phyloP scores from a whole-genome alignment of 2,113 vertebrate species.

The Panurus biarmicus region DNA sequence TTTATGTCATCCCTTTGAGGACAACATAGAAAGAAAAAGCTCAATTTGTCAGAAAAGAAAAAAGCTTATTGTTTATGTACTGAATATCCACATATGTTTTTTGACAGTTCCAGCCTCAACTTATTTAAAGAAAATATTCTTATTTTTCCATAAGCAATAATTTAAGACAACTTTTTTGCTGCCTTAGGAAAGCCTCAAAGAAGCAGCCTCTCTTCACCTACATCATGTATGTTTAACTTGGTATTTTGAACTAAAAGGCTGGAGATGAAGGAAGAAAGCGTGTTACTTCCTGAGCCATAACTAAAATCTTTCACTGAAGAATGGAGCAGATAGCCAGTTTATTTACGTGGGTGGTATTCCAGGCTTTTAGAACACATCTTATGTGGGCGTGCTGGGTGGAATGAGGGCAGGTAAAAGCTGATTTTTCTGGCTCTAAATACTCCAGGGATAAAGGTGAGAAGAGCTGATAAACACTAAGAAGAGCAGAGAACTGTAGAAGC shows the following conservation, averaged over 20 bases:
- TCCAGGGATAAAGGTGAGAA: neutral
- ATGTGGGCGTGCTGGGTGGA: neutral
- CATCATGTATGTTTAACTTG: neutral
- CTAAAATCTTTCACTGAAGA: neutral
- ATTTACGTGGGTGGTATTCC: neutral
- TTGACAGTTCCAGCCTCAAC: neutral
- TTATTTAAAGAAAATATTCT: neutral
- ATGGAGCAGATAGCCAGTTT: neutral
- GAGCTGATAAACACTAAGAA: neutral
- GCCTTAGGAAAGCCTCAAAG: neutral
- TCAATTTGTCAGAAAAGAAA: neutral
- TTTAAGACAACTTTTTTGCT: neutral
- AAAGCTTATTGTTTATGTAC: neutral
- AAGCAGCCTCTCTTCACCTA: neutral
- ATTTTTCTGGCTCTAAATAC: neutral
- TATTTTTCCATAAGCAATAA: neutral
- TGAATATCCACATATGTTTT: neutral
- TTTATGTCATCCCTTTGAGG: neutral
- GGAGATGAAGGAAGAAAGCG: neutral
- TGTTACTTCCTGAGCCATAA: neutral
- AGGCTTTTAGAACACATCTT: neutral
- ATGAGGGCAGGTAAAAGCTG: neutral
- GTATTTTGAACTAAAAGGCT: neutral
- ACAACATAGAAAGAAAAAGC: neutral
- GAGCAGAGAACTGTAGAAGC: neutral